Percentiles rank a stretch among this genome's conserved stretches.
Evolutionary conservation across 2,888 invertebrate genomes (phyloP).

Genomic region (Ophion slaviceki): DNA sequence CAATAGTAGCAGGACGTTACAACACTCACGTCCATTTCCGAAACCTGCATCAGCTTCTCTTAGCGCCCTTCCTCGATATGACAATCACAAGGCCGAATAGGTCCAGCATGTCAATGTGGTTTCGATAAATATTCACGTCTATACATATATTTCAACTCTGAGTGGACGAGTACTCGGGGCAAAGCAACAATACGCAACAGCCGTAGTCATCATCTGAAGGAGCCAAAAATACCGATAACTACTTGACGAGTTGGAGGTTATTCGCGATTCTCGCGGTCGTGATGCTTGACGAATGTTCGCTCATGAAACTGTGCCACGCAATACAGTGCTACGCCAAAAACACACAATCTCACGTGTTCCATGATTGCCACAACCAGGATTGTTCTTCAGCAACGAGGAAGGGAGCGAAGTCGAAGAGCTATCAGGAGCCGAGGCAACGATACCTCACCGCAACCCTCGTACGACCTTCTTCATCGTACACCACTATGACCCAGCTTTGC

Average conservation of each 20-base stretch:
- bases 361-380: conserved; percentile 65
- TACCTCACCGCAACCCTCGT: conserved; percentile 68
- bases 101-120: conserved; percentile 5
- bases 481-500: conserved; percentile 67
- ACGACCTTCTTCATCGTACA: conserved; percentile 73
- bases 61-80: not conserved
- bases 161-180: not conserved
- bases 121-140: not conserved
- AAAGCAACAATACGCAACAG: not conserved
- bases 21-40: conserved; percentile 58
- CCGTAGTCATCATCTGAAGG: not conserved
- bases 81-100: conserved; percentile 28
- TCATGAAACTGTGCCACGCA: not conserved
- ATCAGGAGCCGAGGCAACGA: conserved; percentile 57
- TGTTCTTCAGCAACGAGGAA: conserved; percentile 35
- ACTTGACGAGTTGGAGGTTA: conserved; percentile 58
- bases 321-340: conserved; percentile 5
- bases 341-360: conserved; percentile 29
- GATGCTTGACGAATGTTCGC: conserved; percentile 71
- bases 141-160: not conserved
- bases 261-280: conserved; percentile 72
- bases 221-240: not conserved
- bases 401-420: conserved; percentile 36
- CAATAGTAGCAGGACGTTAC: conserved; percentile 67
- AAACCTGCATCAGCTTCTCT: conserved; percentile 34